These are phyloP conservation scores for Aquila chrysaetos DNA, from an alignment of 2,797 vertebrate species.

Conservation along the genomic window DNA sequence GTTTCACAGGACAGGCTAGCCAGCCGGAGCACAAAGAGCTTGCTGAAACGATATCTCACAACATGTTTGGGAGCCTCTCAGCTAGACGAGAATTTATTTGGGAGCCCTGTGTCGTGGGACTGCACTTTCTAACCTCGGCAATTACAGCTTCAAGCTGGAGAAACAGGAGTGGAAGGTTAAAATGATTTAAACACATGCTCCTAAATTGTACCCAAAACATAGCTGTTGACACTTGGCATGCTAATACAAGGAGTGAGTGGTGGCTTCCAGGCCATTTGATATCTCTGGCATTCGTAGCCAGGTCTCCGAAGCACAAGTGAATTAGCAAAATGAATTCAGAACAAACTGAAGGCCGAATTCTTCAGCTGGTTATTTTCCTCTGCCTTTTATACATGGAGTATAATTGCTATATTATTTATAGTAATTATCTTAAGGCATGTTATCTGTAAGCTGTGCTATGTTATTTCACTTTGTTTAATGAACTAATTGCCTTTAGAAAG, in stretches of 20 bases:
- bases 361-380: slow-evolving; percentile 15
- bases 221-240: slow-evolving; percentile 64
- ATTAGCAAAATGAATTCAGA: neutral
- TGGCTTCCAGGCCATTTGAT: slow-evolving; percentile 14
- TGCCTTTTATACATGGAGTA: neutral
- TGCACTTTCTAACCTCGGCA: slow-evolving; percentile 67
- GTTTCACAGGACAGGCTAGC: slow-evolving; percentile 65
- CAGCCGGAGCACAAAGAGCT: slow-evolving; percentile 67
- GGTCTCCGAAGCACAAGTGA: slow-evolving; percentile 34
- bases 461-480: slow-evolving; percentile 45
- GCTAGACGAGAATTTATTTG: slow-evolving; percentile 73
- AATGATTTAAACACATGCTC: slow-evolving; percentile 66
- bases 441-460: slow-evolving; percentile 44
- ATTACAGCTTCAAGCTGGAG: slow-evolving; percentile 63
- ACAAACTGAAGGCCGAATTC: neutral
- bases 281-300: neutral
- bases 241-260: slow-evolving; percentile 33
- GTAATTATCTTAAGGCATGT: slow-evolving; percentile 58
- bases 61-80: slow-evolving; percentile 46
- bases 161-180: slow-evolving; percentile 63
- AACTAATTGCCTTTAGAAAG: slow-evolving; percentile 48
- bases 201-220: slow-evolving; percentile 65
- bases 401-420: slow-evolving; percentile 62
- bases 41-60: slow-evolving; percentile 50
- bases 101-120: slow-evolving; percentile 55